Evolutionary conservation across 2,797 vertebrate species (phyloP).

Genomic region (Sarcoramphus papa): DNA sequence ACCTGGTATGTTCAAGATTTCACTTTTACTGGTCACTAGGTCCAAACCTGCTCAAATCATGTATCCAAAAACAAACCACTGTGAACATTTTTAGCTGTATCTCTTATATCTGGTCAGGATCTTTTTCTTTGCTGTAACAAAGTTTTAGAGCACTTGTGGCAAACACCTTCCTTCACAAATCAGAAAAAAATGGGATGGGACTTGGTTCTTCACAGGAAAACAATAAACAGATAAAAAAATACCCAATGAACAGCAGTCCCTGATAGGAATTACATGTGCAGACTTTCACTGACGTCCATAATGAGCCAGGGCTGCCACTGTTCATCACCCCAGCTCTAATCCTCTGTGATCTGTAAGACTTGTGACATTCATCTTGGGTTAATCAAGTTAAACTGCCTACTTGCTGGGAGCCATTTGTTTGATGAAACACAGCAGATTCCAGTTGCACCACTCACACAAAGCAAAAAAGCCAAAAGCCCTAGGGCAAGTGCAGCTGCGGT

Average conservation of each 20-base stretch:
- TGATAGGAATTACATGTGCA: not conserved
- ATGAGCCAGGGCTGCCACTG: not conserved
- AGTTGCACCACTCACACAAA: not conserved
- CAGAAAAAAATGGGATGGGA: not conserved
- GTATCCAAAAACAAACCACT: not conserved
- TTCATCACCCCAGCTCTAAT: not conserved
- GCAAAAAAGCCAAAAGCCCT: not conserved
- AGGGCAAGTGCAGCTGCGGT: not conserved
- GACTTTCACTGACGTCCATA: not conserved
- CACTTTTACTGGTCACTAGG: not conserved
- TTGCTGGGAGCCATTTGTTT: slow-evolving; percentile 51
- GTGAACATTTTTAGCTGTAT: not conserved
- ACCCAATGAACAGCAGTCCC: not conserved
- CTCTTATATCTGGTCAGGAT: not conserved
- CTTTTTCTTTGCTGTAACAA: not conserved
- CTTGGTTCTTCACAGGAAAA: not conserved
- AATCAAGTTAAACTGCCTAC: slow-evolving; percentile 58
- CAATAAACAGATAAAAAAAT: not conserved
- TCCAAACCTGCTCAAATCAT: not conserved
- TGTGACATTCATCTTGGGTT: slow-evolving; percentile 49
- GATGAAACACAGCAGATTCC: slow-evolving; percentile 54
- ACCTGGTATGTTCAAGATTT: not conserved
- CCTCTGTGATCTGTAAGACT: slow-evolving; percentile 9
- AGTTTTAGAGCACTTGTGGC: not conserved
- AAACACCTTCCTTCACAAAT: not conserved